Evolutionary conservation across 2,113 vertebrate genomes (phyloP).

Genomic region (Fregetta grallaria): DNA sequence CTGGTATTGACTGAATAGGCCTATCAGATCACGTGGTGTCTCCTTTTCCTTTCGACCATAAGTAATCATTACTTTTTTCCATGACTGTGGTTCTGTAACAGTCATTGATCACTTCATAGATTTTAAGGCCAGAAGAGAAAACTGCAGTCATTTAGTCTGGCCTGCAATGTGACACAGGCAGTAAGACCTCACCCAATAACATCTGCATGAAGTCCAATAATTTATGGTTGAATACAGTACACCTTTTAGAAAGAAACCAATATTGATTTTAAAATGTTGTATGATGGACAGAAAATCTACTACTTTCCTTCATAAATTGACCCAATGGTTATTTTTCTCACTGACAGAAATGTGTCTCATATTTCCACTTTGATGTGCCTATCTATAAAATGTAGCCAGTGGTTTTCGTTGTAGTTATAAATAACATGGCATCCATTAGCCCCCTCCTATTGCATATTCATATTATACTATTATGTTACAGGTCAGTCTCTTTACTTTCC

Average conservation of each 20-base stretch:
- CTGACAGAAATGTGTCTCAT: not conserved
- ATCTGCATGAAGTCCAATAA: not conserved
- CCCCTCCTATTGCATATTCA: not conserved
- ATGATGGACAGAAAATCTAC: slow-evolving; percentile 6
- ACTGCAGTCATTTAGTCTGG: not conserved
- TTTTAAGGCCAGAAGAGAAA: not conserved
- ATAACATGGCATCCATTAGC: not conserved
- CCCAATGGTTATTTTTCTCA: not conserved
- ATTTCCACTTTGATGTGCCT: not conserved
- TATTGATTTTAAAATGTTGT: slow-evolving; percentile 9
- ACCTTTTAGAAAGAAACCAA: not conserved
- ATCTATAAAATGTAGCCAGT: not conserved
- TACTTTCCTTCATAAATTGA: not conserved
- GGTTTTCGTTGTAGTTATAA: not conserved
- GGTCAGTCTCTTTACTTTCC: not conserved
- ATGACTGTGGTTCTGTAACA: not conserved
- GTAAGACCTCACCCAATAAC: not conserved
- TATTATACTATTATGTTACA: not conserved
- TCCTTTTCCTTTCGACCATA: not conserved
- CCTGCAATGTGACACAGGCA: not conserved
- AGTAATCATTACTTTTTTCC: not conserved
- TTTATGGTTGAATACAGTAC: not conserved
- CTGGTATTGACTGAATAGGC: not conserved
- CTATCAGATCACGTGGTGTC: not conserved
- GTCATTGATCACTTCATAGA: slow-evolving; percentile 26